Conservation (phyloP, 2,888 invertebrate genomes). For the Aphrophora alni region DNA sequence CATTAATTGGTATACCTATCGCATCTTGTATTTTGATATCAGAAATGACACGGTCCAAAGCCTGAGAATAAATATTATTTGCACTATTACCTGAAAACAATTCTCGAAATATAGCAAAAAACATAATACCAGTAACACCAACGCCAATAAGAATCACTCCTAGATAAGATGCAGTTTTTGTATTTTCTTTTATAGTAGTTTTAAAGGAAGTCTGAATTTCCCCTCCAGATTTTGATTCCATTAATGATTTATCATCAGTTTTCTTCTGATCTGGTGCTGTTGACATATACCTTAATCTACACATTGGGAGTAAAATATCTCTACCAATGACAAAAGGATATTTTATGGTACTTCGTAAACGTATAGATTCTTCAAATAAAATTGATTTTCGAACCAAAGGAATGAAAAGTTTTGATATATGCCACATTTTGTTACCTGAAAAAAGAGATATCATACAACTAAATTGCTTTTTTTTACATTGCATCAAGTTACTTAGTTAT, state of each 20-base stretch:
- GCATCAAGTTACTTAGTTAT: too few species aligned
- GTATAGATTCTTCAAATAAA: neutral
- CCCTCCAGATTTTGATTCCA: neutral
- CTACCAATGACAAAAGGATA: neutral
- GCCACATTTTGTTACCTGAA: neutral
- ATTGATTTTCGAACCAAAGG: neutral
- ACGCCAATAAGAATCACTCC: slow-evolving; percentile 81
- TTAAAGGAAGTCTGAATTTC: neutral
- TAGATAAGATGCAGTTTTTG: slow-evolving; percentile 86
- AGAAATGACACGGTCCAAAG: slow-evolving; percentile 76
- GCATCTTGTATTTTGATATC: slow-evolving; percentile 79
- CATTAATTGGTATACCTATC: slow-evolving; percentile 89
- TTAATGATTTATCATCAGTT: neutral
- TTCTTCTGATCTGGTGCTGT: neutral
- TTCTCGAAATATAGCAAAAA: slow-evolving; percentile 84
- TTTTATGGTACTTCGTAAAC: neutral
- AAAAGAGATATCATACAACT: too few species aligned
- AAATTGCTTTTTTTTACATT: too few species aligned
- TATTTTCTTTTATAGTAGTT: slow-evolving; percentile 82
- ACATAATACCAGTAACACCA: slow-evolving; percentile 81
- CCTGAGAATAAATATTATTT: slow-evolving; percentile 81
- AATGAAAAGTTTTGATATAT: neutral
- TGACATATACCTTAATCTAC: neutral
- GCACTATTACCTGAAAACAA: slow-evolving; percentile 88
- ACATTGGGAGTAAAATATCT: neutral